Evolutionary conservation across 2,113 vertebrate species (phyloP).

Genomic region (rabbit (Oryctolagus cuniculus)): mOryCun1.1 NC_091442.1:25518501-25519000

Average conservation of each 20-base stretch:
- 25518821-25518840: conserved; percentile 57
- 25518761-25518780: neutral
- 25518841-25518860: conserved; percentile 7
- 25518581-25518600: too few relatives aligned
- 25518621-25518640: too few relatives aligned
- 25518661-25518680: too few relatives aligned
- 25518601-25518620: too few relatives aligned
- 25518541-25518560: too few relatives aligned
- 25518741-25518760: neutral
- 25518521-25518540: too few relatives aligned
- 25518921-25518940: conserved; percentile 33
- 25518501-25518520: too few relatives aligned
- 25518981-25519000: neutral
- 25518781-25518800: conserved; percentile 47
- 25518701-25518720: too few relatives aligned
- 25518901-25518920: conserved; percentile 38
- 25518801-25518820: neutral
- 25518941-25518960: conserved; percentile 1
- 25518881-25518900: neutral
- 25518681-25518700: too few relatives aligned
- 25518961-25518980: neutral
- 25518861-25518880: conserved; percentile 33
- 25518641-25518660: too few relatives aligned
- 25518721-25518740: neutral
- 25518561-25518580: too few relatives aligned